These are phyloP conservation scores for Acanthornis magna DNA, from an alignment of 2,797 vertebrate species.

Conservation along the genomic window DNA sequence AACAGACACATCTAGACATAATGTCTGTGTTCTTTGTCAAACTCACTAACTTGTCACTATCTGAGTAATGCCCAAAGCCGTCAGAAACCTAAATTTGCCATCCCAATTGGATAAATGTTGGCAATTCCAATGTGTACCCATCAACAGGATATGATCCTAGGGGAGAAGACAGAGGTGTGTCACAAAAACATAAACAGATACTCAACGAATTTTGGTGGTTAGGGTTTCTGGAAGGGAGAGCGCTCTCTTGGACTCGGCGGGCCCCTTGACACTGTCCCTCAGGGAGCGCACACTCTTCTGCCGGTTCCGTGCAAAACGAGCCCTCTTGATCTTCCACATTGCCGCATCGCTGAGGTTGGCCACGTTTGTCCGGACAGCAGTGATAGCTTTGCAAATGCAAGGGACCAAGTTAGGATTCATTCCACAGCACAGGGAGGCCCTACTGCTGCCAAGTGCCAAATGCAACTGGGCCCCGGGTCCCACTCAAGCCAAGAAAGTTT, in stretches of 20 bases:
- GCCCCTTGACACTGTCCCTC: constrained; percentile 93
- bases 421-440: constrained; percentile 12
- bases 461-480: constrained; percentile 12
- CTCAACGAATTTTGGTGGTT: constrained; percentile 94
- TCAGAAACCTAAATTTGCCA: not conserved
- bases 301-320: constrained; percentile 93
- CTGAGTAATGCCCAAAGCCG: not conserved
- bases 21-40: not conserved
- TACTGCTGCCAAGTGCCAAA: not conserved
- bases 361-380: constrained; percentile 95
- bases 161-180: constrained; percentile 44
- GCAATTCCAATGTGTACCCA: not conserved
- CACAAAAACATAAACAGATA: constrained; percentile 57
- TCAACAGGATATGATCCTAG: not conserved
- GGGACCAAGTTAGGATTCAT: constrained; percentile 49
- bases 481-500: not conserved
- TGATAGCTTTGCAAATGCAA: constrained; percentile 86
- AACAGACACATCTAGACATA: not conserved
- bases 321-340: constrained; percentile 97
- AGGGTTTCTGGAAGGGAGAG: constrained; percentile 95
- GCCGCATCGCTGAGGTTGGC: constrained; percentile 97
- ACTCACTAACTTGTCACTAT: not conserved
- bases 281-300: constrained; percentile 97
- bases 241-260: constrained; percentile 88
- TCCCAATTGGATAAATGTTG: not conserved